phyloP scores from a whole-genome alignment of 2,113 vertebrate genomes.

The Gnathonemus longibarbis region DNA sequence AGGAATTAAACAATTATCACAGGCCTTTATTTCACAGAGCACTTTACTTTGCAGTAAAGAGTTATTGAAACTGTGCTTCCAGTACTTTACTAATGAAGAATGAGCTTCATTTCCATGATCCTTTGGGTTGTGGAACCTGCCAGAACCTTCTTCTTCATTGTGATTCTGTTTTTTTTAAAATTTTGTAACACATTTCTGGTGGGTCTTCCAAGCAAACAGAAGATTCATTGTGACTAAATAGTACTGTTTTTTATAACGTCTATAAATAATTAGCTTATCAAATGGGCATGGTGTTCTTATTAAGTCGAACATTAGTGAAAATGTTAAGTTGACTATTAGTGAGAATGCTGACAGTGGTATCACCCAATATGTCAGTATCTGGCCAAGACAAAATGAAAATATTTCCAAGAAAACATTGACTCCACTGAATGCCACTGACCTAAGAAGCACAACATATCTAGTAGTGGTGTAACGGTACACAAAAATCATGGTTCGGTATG shows the following conservation, averaged over 20 bases:
- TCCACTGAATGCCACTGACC: not conserved
- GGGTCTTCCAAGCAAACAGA: not conserved
- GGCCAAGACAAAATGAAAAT: not conserved
- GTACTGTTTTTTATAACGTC: not conserved
- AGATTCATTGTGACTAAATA: not conserved
- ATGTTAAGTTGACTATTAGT: not conserved
- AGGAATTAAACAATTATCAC: constrained; percentile 59
- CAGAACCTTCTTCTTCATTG: not conserved
- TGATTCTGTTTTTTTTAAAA: not conserved
- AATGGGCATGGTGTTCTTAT: not conserved
- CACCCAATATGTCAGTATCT: not conserved
- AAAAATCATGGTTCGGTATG: too few species aligned
- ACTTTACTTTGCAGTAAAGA: constrained; percentile 6
- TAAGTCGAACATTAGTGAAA: not conserved
- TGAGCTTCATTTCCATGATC: not conserved
- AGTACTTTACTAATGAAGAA: constrained; percentile 5
- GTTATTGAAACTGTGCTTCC: constrained; percentile 11
- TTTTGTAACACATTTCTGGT: not conserved
- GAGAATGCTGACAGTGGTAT: not conserved
- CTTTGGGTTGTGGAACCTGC: not conserved
- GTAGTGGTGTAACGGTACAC: too few species aligned
- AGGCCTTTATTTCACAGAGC: constrained; percentile 47
- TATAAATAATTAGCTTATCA: not conserved
- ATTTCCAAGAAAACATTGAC: not conserved
- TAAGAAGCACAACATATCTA: not conserved